Evolutionary conservation across 2,113 vertebrate genomes (phyloP).

Genomic region (Chiloscyllium plagiosum): DNA sequence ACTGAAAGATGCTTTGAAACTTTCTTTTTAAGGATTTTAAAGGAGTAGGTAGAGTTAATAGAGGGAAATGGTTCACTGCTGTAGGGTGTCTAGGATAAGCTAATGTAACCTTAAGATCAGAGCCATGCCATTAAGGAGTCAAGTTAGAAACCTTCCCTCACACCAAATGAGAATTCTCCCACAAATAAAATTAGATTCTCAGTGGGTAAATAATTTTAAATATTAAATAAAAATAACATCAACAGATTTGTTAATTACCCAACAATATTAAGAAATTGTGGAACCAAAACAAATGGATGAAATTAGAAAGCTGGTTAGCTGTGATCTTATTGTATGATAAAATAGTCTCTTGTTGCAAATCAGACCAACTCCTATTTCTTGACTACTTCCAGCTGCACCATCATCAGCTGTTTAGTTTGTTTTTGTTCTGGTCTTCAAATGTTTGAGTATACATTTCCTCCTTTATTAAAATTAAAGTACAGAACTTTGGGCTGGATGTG

Average conservation of each 20-base stretch:
- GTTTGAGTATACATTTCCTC: not conserved
- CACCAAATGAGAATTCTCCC: not conserved
- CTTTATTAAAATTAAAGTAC: not conserved
- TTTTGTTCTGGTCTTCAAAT: not conserved
- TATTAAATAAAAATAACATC: not conserved
- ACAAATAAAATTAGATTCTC: not conserved
- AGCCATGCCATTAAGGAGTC: not conserved
- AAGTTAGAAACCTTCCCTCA: not conserved
- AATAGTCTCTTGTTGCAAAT: not conserved
- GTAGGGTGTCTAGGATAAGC: not conserved
- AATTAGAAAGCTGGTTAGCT: not conserved
- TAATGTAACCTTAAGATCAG: not conserved
- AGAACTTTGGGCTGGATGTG: not conserved
- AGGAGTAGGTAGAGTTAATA: not conserved
- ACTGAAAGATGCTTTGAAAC: not conserved
- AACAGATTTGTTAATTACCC: not conserved
- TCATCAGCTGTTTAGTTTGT: not conserved
- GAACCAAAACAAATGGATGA: not conserved
- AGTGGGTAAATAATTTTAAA: not conserved
- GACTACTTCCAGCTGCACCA: not conserved
- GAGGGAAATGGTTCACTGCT: not conserved
- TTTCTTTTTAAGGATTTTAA: not conserved
- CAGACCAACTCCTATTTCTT: not conserved
- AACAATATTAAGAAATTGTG: not conserved
- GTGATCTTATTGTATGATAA: not conserved